A percentile compares a stretch with the other conserved stretches of the same genome.
Conservation (phyloP, 1,140 invertebrate genomes). For the Drosophila prosaltans region DNA sequence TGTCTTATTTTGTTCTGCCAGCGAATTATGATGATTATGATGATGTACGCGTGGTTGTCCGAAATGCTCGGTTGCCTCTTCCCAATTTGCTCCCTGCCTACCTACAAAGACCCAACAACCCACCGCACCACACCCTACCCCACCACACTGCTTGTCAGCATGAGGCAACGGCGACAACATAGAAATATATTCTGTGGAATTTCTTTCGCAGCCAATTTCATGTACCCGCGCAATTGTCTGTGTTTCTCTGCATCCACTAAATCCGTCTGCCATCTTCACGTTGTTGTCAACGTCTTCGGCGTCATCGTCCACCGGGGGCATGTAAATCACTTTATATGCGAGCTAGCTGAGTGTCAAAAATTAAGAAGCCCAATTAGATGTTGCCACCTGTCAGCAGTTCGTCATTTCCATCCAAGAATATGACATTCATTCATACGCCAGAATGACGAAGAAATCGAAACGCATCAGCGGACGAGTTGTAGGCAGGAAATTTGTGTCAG, state of each 20-base stretch:
- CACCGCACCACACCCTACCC: background rate
- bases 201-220: constrained; percentile 40
- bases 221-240: constrained; percentile 64
- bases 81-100: constrained; percentile 56
- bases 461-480: constrained; percentile 62
- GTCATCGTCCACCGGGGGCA: constrained; percentile 21
- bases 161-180: constrained; percentile 22
- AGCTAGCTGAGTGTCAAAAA: constrained; percentile 72
- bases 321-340: constrained; percentile 59
- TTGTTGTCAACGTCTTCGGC: constrained; percentile 10
- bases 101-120: background rate
- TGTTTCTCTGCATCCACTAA: constrained; percentile 41
- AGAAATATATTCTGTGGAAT: constrained; percentile 63
- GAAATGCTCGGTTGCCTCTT: constrained; percentile 67
- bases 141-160: constrained; percentile 49
- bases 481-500: background rate
- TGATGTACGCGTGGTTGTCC: constrained; percentile 77
- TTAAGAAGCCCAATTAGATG: constrained; percentile 83
- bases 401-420: constrained; percentile 77
- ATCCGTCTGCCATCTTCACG: constrained; percentile 29
- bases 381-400: constrained; percentile 83
- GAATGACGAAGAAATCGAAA: constrained; percentile 72
- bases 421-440: constrained; percentile 77
- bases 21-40: constrained; percentile 76
- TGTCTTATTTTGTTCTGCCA: constrained; percentile 50